Evolutionary conservation across 2,797 vertebrate genomes (phyloP), one percentile per base, ranked within the genome.

Genomic region (Spheniscus humboldti): DNA sequence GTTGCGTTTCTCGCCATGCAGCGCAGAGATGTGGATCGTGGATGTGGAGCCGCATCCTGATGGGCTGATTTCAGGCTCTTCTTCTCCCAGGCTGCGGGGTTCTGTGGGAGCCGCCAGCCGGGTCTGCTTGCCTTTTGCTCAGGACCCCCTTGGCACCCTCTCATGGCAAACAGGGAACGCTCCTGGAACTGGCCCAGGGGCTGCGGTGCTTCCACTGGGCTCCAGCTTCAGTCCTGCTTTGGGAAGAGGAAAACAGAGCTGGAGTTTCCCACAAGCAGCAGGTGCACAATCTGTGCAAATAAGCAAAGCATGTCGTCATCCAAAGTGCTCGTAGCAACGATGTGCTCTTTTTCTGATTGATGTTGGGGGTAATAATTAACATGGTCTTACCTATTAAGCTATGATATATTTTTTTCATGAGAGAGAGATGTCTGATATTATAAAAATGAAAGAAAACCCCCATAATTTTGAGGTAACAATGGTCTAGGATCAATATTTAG

Each of bases 71-170:
- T 50, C 72, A 72, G 39, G 43, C 62, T 81, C 39, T 52, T 16
- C 15, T 53, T 19, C 50, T 76, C 57, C n/a, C 7, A 5, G 47
- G 23, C 47, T 72, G 18, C 0, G 0, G 57, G 45, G 41, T 8
- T 78, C 0, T 23, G n/a, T 1, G 2, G 55, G 71, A 82, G 25
- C 31, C 87, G 57, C 48, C 10, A 15, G 17, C 35, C 0, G 8
- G 4, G 8, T 41, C 67, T 23, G 6, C 57, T 74, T 2, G 2
- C 7, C 3, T 82, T 47, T 76, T 73, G 52, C 43, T 76, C 62
- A 47, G 64, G 35, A 56, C 15, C 18, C 17, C 20, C 47, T 73
- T 1, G 1, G 23, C 68, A 79, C 16, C 13, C 1, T 69, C 28
- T 88, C 10, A 2, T 23, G 56, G 24, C 24, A 60, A 30, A 27